phyloP scores from a whole-genome alignment of 2,113 vertebrate species.

The Aleadryas rufinucha region DNA sequence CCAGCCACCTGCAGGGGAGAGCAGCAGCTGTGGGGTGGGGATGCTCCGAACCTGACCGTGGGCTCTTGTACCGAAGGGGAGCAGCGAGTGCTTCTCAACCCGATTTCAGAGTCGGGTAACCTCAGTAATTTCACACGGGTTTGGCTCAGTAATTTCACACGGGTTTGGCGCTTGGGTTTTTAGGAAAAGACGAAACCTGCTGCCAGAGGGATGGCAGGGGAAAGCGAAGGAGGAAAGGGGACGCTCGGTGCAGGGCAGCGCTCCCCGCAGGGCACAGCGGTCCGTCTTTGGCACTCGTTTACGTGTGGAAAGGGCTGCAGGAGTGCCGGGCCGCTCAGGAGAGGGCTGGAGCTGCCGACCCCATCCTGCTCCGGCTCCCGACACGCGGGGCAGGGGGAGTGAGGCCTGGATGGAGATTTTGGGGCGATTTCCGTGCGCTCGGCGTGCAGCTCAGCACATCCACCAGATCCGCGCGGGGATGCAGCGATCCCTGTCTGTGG shows the following conservation, averaged over 20 bases:
- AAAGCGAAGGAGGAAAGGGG: not conserved
- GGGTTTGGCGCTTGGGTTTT: not conserved
- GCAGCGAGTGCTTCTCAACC: rapidly evolving
- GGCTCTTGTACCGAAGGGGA: rapidly evolving
- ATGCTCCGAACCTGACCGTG: not conserved
- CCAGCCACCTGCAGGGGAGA: not conserved
- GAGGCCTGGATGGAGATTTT: rapidly evolving
- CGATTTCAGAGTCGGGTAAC: rapidly evolving
- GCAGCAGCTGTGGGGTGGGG: not conserved
- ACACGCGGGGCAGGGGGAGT: rapidly evolving
- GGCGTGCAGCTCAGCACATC: rapidly evolving
- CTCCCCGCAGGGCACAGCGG: rapidly evolving
- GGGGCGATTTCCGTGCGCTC: rapidly evolving
- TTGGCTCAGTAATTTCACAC: rapidly evolving
- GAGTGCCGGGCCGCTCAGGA: rapidly evolving
- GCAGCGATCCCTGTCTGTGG: not conserved
- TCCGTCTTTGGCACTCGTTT: not conserved
- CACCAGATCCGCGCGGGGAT: rapidly evolving
- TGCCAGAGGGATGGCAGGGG: not conserved
- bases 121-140: rapidly evolving
- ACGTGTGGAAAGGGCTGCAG: rapidly evolving
- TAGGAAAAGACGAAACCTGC: not conserved
- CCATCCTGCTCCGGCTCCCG: too few relatives aligned
- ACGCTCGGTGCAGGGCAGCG: not conserved
- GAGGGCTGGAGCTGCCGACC: not conserved